phyloP scores from a whole-genome alignment of 92 coral and sea anemone species.

The Blastomussa wellsi region DNA sequence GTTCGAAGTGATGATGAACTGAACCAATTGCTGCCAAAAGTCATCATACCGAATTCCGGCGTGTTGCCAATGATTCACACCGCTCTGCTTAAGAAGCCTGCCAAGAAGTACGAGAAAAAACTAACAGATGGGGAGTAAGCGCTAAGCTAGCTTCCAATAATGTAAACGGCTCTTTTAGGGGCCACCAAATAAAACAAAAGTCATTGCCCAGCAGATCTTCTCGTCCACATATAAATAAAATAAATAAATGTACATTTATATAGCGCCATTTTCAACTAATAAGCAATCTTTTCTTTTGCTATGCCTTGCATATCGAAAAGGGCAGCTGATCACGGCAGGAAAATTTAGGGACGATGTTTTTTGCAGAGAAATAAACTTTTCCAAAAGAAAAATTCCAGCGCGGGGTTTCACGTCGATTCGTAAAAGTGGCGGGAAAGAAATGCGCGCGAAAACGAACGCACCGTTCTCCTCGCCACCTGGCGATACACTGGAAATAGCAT shows the following conservation, averaged over 20 bases:
- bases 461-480: not conserved
- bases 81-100: constrained; percentile 53
- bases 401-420: too few species aligned
- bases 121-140: not conserved
- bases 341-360: too few species aligned
- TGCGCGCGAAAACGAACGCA: constrained; percentile 23
- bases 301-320: too few species aligned
- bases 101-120: not conserved
- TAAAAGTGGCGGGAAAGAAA: constrained; percentile 33
- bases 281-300: too few species aligned
- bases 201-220: not conserved
- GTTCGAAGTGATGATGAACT: constrained; percentile 64
- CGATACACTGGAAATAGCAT: not conserved
- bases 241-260: too few species aligned
- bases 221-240: too few species aligned
- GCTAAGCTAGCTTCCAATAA: not conserved
- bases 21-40: constrained; percentile 53
- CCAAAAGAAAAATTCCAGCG: too few species aligned
- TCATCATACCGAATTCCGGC: constrained; percentile 61
- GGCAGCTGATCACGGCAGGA: too few species aligned
- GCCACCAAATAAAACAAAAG: constrained; percentile 7
- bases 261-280: too few species aligned
- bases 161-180: not conserved
- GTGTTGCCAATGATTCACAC: constrained; percentile 71
- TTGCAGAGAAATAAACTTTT: too few species aligned